Evolutionary conservation across 2,113 vertebrate genomes (phyloP), one percentile per base, ranked within the genome.

Genomic region (Gobiocypris rarus): DNA sequence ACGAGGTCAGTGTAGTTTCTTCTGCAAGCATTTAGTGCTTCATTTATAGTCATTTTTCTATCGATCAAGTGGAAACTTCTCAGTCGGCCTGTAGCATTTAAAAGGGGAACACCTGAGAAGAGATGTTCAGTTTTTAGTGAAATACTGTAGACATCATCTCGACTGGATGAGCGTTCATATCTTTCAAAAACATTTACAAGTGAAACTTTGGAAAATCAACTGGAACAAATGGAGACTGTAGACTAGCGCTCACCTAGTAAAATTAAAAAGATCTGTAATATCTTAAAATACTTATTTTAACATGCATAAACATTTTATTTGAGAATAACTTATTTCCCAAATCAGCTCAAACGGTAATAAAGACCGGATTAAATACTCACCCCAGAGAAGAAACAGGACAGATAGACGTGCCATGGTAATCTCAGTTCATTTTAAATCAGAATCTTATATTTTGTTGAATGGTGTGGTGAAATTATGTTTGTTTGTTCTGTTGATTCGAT

Each of bases 1-100:
- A 87, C 28, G 4, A 83, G 1, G 34, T 83, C 75, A 19, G 6
- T 79, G n/a, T 15, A 0, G 0, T 0, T 1, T 0, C 0, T 0
- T 3, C 0, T 0, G 54, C 92, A 92, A 54, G 0, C 11, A n/a
- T 6, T 13, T 19, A 0, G 1, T 31, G 74, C 28, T 7, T 19
- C 50, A 34, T 0, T 6, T 19, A 11, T 34, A 10, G 1, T 5
- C 26, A 11, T 22, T 48, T 0, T 1, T 59, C 1, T 19, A 24
- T 34, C 7, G 17, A 17, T 54, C 15, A 41, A 9, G 8, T 41
- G 4, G 65, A 69, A 19, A 4, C 0, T 3, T 41, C 50, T 56
- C 2, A 75, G 74, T 75, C 74, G 26, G 5, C 10, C 26, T 38
- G 13, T 1, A 28, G 24, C 26, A 17, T 1, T 34, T 56, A 28